These are phyloP conservation scores for Dermatemys mawii DNA, from an alignment of 2,113 vertebrate species.

Conservation along the genomic window DNA sequence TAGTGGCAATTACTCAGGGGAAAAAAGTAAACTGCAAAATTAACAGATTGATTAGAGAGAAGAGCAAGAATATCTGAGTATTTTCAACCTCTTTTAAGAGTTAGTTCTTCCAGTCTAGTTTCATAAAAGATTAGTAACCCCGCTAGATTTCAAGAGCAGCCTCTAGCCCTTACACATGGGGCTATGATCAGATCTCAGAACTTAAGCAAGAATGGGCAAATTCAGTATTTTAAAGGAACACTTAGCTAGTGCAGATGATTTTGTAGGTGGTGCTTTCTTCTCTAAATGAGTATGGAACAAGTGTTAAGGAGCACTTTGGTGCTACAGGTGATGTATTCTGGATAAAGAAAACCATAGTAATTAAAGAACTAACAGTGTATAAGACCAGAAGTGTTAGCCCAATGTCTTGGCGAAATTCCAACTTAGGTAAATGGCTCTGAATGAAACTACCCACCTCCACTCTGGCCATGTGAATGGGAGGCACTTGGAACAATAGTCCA, in stretches of 20 bases:
- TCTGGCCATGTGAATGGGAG: not conserved
- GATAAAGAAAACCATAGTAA: not conserved
- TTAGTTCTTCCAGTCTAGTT: not conserved
- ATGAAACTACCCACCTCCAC: not conserved
- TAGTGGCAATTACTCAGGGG: not conserved
- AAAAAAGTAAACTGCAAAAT: not conserved
- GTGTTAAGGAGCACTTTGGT: not conserved
- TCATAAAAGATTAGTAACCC: not conserved
- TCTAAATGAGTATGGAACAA: not conserved
- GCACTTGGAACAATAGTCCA: not conserved
- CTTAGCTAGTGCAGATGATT: not conserved
- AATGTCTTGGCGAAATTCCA: not conserved
- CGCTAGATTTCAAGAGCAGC: not conserved
- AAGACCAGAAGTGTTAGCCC: not conserved
- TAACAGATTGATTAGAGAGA: not conserved
- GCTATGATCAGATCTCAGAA: not conserved
- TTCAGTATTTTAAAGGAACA: not conserved
- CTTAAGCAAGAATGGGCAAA: accelerated
- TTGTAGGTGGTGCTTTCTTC: not conserved
- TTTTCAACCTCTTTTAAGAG: not conserved
- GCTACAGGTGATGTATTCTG: not conserved
- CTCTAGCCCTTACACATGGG: not conserved
- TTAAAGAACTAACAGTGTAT: not conserved
- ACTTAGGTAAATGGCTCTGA: not conserved
- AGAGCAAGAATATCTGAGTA: not conserved